Conservation (phyloP, 2,888 invertebrate species). For the Rhagophthalmus giganteus region DNA sequence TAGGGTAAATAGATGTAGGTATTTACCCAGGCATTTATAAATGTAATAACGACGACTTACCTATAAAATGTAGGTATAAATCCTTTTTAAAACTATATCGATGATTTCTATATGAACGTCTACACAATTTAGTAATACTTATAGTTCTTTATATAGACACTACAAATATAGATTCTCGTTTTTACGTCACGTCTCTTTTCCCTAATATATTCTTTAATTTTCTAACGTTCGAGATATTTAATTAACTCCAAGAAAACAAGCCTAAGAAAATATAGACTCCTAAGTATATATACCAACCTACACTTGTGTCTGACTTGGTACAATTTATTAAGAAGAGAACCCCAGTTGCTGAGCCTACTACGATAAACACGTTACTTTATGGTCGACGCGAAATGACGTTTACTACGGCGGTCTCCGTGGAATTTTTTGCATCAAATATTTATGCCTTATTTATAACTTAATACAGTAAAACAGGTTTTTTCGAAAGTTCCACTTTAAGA, state of each 20-base stretch:
- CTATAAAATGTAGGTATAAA: too few relatives aligned
- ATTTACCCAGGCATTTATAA: too few relatives aligned
- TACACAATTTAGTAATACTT: too few relatives aligned
- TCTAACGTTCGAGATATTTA: conserved; percentile 11
- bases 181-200: too few relatives aligned
- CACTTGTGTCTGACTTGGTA: conserved; percentile 30
- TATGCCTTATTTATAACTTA: conserved; percentile 33
- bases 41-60: too few relatives aligned
- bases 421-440: conserved; percentile 34
- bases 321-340: conserved; percentile 31
- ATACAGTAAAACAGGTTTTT: conserved; percentile 27
- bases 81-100: too few relatives aligned
- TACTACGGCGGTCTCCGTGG: conserved; percentile 33
- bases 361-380: conserved; percentile 41
- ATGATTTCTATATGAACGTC: too few relatives aligned
- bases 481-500: conserved; percentile 7
- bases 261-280: conserved; percentile 15
- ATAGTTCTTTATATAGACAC: too few relatives aligned
- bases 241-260: conserved; percentile 22
- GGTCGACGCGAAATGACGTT: conserved; percentile 38
- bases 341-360: conserved; percentile 30
- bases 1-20: too few relatives aligned
- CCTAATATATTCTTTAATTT: neutral
- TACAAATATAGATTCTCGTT: too few relatives aligned
- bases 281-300: conserved; percentile 18